Evolutionary conservation across 2,113 vertebrate species (phyloP).

Genomic region (Spheniscus mendiculus): DNA sequence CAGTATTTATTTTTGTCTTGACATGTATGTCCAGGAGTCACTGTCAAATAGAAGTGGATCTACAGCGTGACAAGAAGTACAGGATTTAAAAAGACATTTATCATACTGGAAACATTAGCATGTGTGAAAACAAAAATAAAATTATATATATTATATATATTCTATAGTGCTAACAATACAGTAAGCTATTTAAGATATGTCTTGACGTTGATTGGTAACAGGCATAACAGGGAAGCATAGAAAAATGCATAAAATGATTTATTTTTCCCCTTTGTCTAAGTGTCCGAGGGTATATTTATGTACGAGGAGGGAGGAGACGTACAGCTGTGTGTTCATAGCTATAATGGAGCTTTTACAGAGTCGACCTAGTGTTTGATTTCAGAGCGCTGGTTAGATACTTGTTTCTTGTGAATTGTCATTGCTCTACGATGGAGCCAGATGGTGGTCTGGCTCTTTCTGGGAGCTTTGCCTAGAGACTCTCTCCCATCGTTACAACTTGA

Average conservation of each 20-base stretch:
- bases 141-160: neutral
- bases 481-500: neutral
- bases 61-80: neutral
- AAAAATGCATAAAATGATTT: neutral
- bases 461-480: constrained; percentile 6
- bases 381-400: neutral
- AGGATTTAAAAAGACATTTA: constrained; percentile 33
- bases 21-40: constrained; percentile 6
- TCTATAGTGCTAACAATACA: constrained; percentile 10
- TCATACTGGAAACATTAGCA: constrained; percentile 32
- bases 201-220: neutral
- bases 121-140: constrained; percentile 40
- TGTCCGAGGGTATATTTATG: neutral
- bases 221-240: neutral
- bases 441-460: constrained; percentile 55
- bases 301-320: neutral
- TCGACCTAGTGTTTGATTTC: neutral
- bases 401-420: constrained; percentile 11
- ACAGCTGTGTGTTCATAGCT: constrained; percentile 2
- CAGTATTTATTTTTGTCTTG: constrained; percentile 63
- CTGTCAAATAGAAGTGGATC: constrained; percentile 35
- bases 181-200: constrained; percentile 13
- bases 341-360: neutral
- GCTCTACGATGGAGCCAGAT: constrained; percentile 38
- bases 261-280: neutral